Conservation (phyloP, 1,140 invertebrate genomes). For the Spodoptera frugiperda region DNA sequence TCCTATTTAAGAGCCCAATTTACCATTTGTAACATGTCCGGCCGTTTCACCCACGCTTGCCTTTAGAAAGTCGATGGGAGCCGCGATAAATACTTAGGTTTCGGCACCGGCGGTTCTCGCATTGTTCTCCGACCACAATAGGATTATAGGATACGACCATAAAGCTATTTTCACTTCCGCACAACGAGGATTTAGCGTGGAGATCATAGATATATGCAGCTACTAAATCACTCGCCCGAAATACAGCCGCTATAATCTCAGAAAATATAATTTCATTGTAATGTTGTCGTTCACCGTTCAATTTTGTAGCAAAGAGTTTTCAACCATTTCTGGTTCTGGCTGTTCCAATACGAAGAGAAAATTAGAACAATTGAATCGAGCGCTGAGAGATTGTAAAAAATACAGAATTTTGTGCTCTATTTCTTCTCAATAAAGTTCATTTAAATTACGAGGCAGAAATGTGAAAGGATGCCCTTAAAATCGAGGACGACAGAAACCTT, state of each 20-base stretch:
- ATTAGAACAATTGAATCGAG: slow-evolving; percentile 1
- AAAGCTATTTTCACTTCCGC: slow-evolving; percentile 49
- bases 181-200: slow-evolving; percentile 36
- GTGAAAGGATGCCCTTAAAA: slow-evolving; percentile 37
- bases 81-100: slow-evolving; percentile 51
- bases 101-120: slow-evolving; percentile 39
- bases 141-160: slow-evolving; percentile 56
- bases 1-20: slow-evolving; percentile 48
- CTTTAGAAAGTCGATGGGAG: slow-evolving; percentile 60
- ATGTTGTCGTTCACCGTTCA: background rate
- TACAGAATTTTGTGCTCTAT: slow-evolving; percentile 3
- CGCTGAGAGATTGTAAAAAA: slow-evolving; percentile 9
- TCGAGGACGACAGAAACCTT: slow-evolving; percentile 22
- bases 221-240: slow-evolving; percentile 4
- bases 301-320: background rate
- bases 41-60: slow-evolving; percentile 56
- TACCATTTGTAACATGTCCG: slow-evolving; percentile 51
- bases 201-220: slow-evolving; percentile 38
- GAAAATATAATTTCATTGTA: background rate
- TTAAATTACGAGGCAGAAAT: background rate
- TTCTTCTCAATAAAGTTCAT: background rate
- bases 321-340: background rate
- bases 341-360: slow-evolving; percentile 2
- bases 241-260: slow-evolving; percentile 10
- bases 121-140: slow-evolving; percentile 62